Evolutionary conservation across 1,140 invertebrate genomes (phyloP).

Genomic region (Drosophila burlai): DNA sequence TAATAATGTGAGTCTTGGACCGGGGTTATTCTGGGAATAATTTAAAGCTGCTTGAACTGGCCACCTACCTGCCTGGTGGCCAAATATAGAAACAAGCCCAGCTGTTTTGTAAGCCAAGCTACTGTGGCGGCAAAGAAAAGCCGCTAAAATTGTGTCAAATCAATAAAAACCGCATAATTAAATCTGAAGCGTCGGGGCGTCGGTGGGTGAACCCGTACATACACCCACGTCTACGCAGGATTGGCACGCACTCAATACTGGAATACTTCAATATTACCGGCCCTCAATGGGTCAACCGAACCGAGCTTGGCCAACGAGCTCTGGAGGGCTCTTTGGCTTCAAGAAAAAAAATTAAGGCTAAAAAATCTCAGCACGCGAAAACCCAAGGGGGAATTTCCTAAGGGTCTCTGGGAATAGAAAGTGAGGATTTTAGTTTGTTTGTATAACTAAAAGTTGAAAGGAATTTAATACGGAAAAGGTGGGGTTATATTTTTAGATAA

Average conservation of each 20-base stretch:
- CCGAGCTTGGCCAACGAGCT: slow-evolving; percentile 65
- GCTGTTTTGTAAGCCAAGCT: slow-evolving; percentile 30
- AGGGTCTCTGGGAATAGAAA: slow-evolving; percentile 1
- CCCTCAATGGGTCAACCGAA: slow-evolving; percentile 66
- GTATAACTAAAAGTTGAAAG: not conserved
- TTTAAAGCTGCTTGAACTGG: slow-evolving; percentile 31
- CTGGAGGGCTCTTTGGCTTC: not conserved
- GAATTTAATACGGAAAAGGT: not conserved
- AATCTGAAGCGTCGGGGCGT: slow-evolving; percentile 68
- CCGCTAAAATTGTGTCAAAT: slow-evolving; percentile 83
- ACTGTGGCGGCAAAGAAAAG: slow-evolving; percentile 38
- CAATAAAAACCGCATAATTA: slow-evolving; percentile 83
- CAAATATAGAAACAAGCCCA: slow-evolving; percentile 43
- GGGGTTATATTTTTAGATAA: not conserved
- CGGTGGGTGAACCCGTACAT: slow-evolving; percentile 25
- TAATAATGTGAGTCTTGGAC: slow-evolving; percentile 91
- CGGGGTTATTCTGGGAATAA: slow-evolving; percentile 23
- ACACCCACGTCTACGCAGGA: slow-evolving; percentile 57
- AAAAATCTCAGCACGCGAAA: slow-evolving; percentile 24
- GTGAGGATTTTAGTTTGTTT: not conserved
- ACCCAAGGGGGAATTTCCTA: slow-evolving; percentile 43
- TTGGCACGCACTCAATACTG: slow-evolving; percentile 43
- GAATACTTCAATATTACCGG: slow-evolving; percentile 26
- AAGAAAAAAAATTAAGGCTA: not conserved
- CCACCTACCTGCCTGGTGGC: slow-evolving; percentile 36